Base-by-base conservation (phyloP, 2,888 invertebrate genomes). In the Andrena bicolor region DNA sequence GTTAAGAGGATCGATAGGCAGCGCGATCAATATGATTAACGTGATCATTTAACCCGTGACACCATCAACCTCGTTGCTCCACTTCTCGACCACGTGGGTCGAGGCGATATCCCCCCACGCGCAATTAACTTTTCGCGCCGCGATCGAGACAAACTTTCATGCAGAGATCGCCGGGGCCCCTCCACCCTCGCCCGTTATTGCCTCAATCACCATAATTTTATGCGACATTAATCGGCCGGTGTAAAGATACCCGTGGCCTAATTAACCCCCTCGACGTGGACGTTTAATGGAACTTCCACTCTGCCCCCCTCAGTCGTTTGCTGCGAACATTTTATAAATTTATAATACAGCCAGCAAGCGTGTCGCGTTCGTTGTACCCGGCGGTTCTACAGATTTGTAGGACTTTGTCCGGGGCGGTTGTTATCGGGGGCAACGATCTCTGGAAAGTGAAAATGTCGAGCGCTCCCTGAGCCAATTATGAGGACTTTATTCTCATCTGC, bases 371-470 rank as follows among this genome's bases (percentile, higher is more conserved):
- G 32, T 72, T 49, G 49, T 49, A 16, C 51, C 6, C 30, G 30
- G 35, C 28, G 13, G 64, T 35, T 30, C n/a, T 10, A 23, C 30
- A 32, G 20, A 66, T 32, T 32, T 48, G 30, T 8, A 30, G 51
- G 49, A 13, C 1, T n/a, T 26, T 3, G 32, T 5, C 28, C 5
- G 28, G 35, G 23, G 8, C 32, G 53, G 35, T 41, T 26, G 53
- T 79, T 81, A 84, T 76, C 81, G 30, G 82, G 41, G 76, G 61
- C 84, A 82, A 80, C 58, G 85, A 82, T 82, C 85, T 64, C 75
- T 20, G 72, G 72, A 85, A 82, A 84, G 82, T 80, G 82, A 86
- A 82, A 84, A 86, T 74, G 76, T 49, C 68, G 68, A 49, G 63
- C 72, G 68, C 60, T 49, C 35, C 64, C 75, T 71, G 63, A 86